phyloP scores from a whole-genome alignment of 2,113 vertebrate species.

The Heloderma charlesbogerti region DNA sequence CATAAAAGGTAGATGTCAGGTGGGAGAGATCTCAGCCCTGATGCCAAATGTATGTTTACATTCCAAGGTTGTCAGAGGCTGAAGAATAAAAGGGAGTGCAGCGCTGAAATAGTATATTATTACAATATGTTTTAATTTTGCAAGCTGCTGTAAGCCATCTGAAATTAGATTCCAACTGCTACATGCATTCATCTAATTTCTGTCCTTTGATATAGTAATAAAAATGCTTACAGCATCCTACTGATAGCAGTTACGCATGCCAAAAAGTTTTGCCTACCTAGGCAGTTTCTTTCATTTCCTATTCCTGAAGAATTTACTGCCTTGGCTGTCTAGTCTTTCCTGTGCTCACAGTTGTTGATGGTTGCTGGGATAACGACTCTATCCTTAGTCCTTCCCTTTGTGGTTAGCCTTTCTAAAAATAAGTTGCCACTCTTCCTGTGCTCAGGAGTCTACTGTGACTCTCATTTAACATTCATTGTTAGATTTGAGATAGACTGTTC shows the following conservation, averaged over 20 bases:
- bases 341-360: constrained; percentile 10
- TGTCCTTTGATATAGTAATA: constrained; percentile 12
- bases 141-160: not conserved
- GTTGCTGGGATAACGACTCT: not conserved
- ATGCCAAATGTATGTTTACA: constrained; percentile 41
- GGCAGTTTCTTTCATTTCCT: constrained; percentile 27
- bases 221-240: not conserved
- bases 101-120: not conserved
- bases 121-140: not conserved
- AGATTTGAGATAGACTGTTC: not conserved
- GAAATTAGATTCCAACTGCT: constrained; percentile 1
- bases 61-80: constrained; percentile 26
- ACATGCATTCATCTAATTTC: not conserved
- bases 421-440: constrained; percentile 11
- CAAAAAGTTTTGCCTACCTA: constrained; percentile 20
- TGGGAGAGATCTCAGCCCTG: constrained; percentile 36
- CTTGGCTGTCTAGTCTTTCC: constrained; percentile 20
- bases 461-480: not conserved
- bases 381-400: not conserved
- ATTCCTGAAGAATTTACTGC: constrained; percentile 30
- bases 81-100: constrained; percentile 27
- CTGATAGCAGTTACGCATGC: not conserved
- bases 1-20: constrained; percentile 44
- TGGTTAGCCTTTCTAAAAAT: constrained; percentile 13
- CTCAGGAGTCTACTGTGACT: not conserved